Base-by-base conservation (phyloP, 1,140 invertebrate species). In the Orussus abietinus region DNA sequence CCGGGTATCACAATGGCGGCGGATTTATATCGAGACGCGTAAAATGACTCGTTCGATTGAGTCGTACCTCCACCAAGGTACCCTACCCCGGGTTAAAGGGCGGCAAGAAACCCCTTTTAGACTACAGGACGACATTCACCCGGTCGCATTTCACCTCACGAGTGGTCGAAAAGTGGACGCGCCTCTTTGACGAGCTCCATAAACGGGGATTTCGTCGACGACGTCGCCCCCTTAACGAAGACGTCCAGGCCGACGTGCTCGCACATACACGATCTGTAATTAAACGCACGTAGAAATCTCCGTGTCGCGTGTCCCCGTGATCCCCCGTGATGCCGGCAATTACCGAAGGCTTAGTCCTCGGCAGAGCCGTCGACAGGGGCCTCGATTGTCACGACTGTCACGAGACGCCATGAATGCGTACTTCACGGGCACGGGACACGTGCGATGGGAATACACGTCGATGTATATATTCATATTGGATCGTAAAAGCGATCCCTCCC, bases 251-350 rank as follows among this genome's bases (percentile, higher is more conserved):
- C n/a, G n/a, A n/a, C n/a, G n/a, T 31, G 11, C 26, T 38, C 12
- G 3, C 38, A 30, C 51, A 49, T 58, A 58, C 61, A 55, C 64
- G 62, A 66, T 58, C 57, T 63, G 60, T 66, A 67, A 70, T 67
- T 69, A 69, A 67, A 69, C 53, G 49, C 47, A 35, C 39, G 51
- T 36, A 50, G 49, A 51, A 21, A 59, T 53, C 42, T 31, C 26
- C 11, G 42, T 57, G 59, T 66, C 61, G 52, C 62, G 64, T 59
- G 61, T 45, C 34, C 42, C 32, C 43, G 48, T 57, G 61, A 66
- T 68, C 62, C 60, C 64, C 64, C 55, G 61, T 61, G 64, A 67
- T 62, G 62, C 58, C 54, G 63, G 63, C 65, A 70, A 68, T 70
- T 68, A 67, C 46, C 53, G 48, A 38, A 59, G 62, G 63, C 61